These are phyloP conservation scores for Ormyrus thymus DNA, from an alignment of 2,888 invertebrate species.

Conservation along the genomic window DNA sequence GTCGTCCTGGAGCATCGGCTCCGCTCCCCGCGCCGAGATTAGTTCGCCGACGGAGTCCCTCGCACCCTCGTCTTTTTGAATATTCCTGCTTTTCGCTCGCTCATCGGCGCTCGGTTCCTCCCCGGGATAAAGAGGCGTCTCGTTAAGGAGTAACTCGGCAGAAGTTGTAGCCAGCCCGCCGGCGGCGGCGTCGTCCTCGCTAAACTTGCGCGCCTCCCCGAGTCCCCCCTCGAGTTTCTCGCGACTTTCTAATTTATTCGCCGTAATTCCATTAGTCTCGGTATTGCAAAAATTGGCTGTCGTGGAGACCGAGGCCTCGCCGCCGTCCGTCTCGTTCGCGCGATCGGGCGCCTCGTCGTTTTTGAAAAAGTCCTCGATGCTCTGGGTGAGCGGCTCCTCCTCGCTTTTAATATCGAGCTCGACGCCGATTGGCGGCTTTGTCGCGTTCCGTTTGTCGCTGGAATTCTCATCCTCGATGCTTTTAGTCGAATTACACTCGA, in stretches of 20 bases:
- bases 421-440: neutral
- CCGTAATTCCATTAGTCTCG: neutral
- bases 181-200: neutral
- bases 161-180: neutral
- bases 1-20: neutral
- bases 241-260: neutral
- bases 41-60: neutral
- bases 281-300: too few species aligned
- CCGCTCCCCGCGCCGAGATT: conserved; percentile 5
- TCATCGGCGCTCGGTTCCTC: neutral
- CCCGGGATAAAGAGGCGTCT: neutral
- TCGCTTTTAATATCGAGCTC: conserved; percentile 7
- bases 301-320: too few species aligned
- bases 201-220: neutral
- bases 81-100: too few species aligned
- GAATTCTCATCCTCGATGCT: conserved; percentile 30
- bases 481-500: conserved; percentile 30
- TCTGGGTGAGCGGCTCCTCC: neutral
- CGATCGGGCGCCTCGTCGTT: neutral
- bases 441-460: neutral
- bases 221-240: neutral
- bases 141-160: neutral
- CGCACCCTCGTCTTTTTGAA: neutral
- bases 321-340: too few species aligned
- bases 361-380: conserved; percentile 10